phyloP scores from a whole-genome alignment of 2,797 vertebrate genomes.

The Acanthis flammea region DNA sequence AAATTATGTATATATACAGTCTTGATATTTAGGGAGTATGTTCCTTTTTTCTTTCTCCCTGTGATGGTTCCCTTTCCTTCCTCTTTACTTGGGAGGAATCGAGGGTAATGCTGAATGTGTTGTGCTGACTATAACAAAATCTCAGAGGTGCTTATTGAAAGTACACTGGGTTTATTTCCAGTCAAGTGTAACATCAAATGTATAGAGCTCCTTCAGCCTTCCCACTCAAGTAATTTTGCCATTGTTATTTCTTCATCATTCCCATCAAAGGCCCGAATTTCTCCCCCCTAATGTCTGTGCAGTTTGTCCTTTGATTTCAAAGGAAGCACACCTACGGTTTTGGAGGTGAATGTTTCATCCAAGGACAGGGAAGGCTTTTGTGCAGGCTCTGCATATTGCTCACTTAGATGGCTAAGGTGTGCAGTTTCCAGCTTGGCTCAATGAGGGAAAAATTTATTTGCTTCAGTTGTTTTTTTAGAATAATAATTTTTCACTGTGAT shows the following conservation, averaged over 20 bases:
- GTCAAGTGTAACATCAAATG: conserved; percentile 10
- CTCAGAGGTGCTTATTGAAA: conserved; percentile 11
- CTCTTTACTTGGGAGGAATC: background rate
- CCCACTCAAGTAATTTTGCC: conserved; percentile 22
- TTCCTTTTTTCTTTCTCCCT: background rate
- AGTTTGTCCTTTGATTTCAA: conserved; percentile 14
- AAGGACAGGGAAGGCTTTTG: background rate
- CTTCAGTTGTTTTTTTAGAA: background rate
- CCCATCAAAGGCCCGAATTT: background rate
- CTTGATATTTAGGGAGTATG: background rate
- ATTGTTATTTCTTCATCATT: conserved; percentile 34
- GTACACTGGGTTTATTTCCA: background rate
- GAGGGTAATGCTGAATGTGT: background rate
- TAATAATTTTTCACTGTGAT: background rate
- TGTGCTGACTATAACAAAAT: background rate
- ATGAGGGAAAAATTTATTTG: background rate
- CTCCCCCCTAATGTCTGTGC: background rate
- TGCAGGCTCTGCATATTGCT: background rate
- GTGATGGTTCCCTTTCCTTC: background rate
- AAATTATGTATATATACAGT: background rate
- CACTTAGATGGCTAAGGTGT: background rate
- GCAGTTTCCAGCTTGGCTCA: background rate
- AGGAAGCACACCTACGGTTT: background rate
- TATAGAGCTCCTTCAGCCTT: conserved; percentile 8
- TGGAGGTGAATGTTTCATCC: background rate